Evolutionary conservation across 2,888 invertebrate genomes (phyloP).

Genomic region (Graphium colonna): DNA sequence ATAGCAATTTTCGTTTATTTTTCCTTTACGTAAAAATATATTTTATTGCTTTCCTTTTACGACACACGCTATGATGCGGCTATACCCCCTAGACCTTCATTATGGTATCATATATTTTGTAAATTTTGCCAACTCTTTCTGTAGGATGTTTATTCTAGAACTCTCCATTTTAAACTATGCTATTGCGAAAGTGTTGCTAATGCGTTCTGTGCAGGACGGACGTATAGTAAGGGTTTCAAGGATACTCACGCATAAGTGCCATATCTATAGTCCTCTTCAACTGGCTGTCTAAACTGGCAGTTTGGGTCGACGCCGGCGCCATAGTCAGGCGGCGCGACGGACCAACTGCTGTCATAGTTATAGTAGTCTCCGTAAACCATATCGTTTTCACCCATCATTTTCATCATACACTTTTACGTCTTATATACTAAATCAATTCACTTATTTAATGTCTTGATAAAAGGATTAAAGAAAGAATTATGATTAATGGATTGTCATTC

Average conservation of each 20-base stretch:
- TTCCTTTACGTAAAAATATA: too few species aligned
- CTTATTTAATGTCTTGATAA: conserved; percentile 28
- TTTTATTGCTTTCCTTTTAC: too few species aligned
- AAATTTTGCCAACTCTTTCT: too few species aligned
- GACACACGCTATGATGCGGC: too few species aligned
- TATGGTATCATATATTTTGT: too few species aligned
- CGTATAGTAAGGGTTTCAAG: too few species aligned
- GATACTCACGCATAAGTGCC: conserved; percentile 80
- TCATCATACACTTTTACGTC: conserved; percentile 56
- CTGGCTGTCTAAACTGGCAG: conserved; percentile 58
- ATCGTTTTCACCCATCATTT: conserved; percentile 79
- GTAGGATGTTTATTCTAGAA: too few species aligned
- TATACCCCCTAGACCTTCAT: too few species aligned
- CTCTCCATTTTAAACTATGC: too few species aligned
- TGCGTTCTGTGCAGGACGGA: too few species aligned
- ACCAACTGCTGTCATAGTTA: conserved; percentile 83
- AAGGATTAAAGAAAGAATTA: conserved; percentile 22
- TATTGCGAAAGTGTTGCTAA: too few species aligned
- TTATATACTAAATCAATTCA: conserved; percentile 21
- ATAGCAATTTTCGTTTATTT: too few species aligned
- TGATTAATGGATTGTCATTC: conserved; percentile 26
- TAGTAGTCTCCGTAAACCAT: conserved; percentile 79
- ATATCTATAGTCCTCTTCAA: conserved; percentile 85
- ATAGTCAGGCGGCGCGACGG: conserved; percentile 86
- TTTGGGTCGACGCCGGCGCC: conserved; percentile 76